Evolutionary conservation across 2,113 vertebrate genomes (phyloP).

Genomic region (Thermophis baileyi): DNA sequence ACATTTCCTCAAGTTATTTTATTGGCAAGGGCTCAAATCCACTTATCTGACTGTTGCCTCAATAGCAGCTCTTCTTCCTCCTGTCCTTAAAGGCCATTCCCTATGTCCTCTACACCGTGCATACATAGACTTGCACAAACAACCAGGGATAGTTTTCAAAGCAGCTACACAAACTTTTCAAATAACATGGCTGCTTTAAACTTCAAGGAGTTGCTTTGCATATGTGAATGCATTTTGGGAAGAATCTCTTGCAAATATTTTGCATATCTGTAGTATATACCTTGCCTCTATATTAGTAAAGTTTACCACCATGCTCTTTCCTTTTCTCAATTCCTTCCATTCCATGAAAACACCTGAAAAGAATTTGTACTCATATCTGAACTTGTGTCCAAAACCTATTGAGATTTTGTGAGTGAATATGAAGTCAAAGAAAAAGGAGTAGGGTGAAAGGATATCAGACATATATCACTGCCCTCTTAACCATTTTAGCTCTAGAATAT

Average conservation of each 20-base stretch:
- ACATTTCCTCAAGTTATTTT: background rate
- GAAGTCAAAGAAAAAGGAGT: background rate
- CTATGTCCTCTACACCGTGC: background rate
- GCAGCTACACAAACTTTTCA: background rate
- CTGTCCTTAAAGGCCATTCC: background rate
- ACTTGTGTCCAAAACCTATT: no score
- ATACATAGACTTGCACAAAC: background rate
- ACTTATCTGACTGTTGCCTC: background rate
- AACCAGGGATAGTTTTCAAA: background rate
- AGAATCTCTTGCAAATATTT: background rate
- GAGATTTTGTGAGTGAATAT: background rate
- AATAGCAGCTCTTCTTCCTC: background rate
- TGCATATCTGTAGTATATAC: background rate
- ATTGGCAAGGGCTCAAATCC: background rate
- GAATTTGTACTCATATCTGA: no score
- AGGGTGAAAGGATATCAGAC: background rate
- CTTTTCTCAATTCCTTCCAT: background rate
- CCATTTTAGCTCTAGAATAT: background rate
- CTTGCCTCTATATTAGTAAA: background rate
- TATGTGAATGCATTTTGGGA: background rate
- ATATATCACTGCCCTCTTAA: background rate
- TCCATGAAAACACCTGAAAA: no score
- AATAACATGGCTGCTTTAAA: background rate
- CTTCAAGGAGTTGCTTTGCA: background rate
- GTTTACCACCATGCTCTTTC: background rate